Evolutionary conservation across 2,113 vertebrate genomes (phyloP).

Genomic region (Baryphthengus martii): DNA sequence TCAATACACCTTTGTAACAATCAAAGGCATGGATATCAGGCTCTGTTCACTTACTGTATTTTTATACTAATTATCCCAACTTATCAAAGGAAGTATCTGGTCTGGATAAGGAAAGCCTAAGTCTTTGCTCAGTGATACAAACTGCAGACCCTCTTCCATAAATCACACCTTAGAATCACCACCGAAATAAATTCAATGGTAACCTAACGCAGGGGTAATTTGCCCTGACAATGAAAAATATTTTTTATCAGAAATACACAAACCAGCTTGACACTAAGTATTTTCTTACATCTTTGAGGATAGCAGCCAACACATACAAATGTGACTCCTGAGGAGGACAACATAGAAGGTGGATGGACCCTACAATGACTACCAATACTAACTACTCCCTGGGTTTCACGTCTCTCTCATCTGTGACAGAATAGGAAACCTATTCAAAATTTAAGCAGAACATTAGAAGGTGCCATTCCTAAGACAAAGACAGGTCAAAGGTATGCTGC

Average conservation of each 20-base stretch:
- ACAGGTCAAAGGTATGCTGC: background rate
- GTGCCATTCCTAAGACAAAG: background rate
- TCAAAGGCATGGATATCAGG: background rate
- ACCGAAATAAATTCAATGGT: background rate
- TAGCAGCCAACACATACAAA: background rate
- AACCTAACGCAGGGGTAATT: background rate
- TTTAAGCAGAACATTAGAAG: background rate
- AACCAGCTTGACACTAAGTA: background rate
- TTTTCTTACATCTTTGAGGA: background rate
- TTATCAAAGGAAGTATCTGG: background rate
- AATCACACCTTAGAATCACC: background rate
- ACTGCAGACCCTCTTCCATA: background rate
- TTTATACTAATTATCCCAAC: background rate
- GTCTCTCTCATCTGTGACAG: background rate
- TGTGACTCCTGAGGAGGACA: background rate
- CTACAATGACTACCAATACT: background rate
- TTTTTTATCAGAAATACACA: background rate
- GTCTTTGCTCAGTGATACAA: background rate
- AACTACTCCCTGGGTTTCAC: background rate
- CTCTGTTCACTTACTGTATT: background rate
- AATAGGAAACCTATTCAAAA: background rate
- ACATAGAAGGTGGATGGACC: background rate
- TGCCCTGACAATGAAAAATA: background rate
- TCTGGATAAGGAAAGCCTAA: background rate
- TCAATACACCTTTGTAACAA: accelerated